Conservation (phyloP, 2,888 invertebrate genomes). For the Pseudococcus jackbeardsleyi region DNA sequence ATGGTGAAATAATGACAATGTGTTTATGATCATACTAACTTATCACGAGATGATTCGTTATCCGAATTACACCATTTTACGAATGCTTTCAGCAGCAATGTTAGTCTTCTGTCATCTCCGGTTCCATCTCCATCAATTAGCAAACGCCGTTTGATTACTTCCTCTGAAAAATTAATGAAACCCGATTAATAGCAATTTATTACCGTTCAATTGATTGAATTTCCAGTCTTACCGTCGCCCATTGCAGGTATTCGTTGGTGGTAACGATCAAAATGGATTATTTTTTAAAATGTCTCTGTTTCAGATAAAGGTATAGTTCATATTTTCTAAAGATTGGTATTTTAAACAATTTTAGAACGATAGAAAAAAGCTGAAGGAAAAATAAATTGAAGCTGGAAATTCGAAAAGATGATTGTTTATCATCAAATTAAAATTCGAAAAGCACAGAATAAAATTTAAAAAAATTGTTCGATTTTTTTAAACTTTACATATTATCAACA, state of each 20-base stretch:
- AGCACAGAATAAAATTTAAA: too few species aligned
- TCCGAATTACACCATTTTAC: constrained; percentile 83
- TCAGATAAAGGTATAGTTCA: too few species aligned
- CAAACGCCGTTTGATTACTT: constrained; percentile 90
- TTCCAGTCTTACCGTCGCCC: constrained; percentile 22
- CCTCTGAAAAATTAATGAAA: constrained; percentile 77
- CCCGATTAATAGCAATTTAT: background rate
- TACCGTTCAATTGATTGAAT: background rate
- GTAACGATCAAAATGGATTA: background rate
- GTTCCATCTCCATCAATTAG: constrained; percentile 97
- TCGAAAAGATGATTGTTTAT: too few species aligned
- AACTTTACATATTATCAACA: too few species aligned
- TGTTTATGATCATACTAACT: constrained; percentile 71
- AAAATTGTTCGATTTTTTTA: constrained; percentile 9
- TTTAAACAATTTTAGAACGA: too few species aligned
- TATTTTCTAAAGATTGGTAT: too few species aligned
- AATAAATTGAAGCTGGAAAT: too few species aligned
- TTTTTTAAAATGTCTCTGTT: background rate
- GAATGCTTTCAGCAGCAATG: constrained; percentile 85
- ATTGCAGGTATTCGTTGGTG: background rate
- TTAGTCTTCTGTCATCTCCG: constrained; percentile 92
- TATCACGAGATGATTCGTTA: constrained; percentile 78
- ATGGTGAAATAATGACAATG: background rate
- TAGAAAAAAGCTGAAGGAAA: too few species aligned
- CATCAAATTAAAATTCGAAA: background rate